These are phyloP conservation scores for Mormyrops boulengeri DNA, from an alignment of 2,797 vertebrate genomes.

Conservation along the genomic window DNA sequence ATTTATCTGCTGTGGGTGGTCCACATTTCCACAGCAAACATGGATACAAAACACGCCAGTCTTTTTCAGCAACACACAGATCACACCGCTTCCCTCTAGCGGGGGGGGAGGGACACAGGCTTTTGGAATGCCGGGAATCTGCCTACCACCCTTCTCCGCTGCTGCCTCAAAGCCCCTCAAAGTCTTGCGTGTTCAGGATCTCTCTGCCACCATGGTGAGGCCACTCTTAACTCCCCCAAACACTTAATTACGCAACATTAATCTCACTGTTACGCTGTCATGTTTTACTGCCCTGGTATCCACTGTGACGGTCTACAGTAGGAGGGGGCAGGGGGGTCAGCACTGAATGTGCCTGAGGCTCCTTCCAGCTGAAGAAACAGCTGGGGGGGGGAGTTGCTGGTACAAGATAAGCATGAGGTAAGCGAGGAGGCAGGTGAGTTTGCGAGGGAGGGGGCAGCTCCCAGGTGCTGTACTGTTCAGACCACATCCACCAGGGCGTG, in stretches of 20 bases:
- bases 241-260: neutral
- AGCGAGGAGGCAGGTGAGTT: neutral
- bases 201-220: neutral
- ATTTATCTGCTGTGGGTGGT: neutral
- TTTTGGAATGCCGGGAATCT: neutral
- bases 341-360: neutral
- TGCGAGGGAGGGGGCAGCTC: neutral
- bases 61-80: slow-evolving; percentile 7
- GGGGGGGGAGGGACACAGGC: neutral
- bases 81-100: neutral
- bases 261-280: neutral
- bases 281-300: neutral
- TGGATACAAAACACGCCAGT: slow-evolving; percentile 23
- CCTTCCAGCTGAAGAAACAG: neutral
- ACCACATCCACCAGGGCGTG: neutral
- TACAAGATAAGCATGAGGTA: neutral
- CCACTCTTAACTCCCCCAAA: neutral
- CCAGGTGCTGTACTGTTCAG: neutral
- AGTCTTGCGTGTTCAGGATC: neutral
- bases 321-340: neutral
- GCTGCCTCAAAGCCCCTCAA: neutral
- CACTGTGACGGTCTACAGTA: neutral
- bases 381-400: neutral
- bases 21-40: neutral
- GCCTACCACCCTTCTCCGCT: neutral